phyloP scores from a whole-genome alignment of 1,140 invertebrate genomes.

The Drosophila willistoni region DNA sequence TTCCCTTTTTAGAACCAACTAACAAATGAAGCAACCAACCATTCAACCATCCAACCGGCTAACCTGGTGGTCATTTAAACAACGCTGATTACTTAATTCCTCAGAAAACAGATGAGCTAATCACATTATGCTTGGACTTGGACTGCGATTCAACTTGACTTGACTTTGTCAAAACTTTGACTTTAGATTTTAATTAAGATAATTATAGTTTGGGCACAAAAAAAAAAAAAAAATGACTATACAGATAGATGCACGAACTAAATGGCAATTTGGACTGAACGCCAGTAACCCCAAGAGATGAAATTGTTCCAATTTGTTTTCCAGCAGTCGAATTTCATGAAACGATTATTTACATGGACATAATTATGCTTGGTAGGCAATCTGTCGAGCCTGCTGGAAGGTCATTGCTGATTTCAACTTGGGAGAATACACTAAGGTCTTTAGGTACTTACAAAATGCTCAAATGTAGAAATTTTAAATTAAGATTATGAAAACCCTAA shows the following conservation, averaged over 20 bases:
- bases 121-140: conserved; percentile 32
- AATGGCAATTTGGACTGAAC: conserved; percentile 1
- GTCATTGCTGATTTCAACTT: too few relatives aligned
- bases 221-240: conserved; percentile 9
- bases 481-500: too few relatives aligned
- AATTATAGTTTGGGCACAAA: conserved; percentile 57
- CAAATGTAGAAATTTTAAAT: too few relatives aligned
- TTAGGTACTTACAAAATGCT: too few relatives aligned
- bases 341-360: neutral
- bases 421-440: too few relatives aligned
- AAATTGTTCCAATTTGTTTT: conserved; percentile 8
- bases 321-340: neutral
- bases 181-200: conserved; percentile 78
- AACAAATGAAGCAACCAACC: conserved; percentile 1
- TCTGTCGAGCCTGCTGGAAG: neutral
- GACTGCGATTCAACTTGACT: conserved; percentile 12
- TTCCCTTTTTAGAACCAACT: conserved; percentile 24
- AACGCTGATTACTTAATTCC: conserved; percentile 65
- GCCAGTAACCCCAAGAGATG: neutral
- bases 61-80: conserved; percentile 26
- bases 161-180: conserved; percentile 64
- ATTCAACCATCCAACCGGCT: conserved; percentile 11
- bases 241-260: neutral
- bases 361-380: neutral
- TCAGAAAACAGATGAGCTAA: conserved; percentile 75